Conservation (phyloP, 92 coral and sea anemone species). For the Zoanthus sociatus region DNA sequence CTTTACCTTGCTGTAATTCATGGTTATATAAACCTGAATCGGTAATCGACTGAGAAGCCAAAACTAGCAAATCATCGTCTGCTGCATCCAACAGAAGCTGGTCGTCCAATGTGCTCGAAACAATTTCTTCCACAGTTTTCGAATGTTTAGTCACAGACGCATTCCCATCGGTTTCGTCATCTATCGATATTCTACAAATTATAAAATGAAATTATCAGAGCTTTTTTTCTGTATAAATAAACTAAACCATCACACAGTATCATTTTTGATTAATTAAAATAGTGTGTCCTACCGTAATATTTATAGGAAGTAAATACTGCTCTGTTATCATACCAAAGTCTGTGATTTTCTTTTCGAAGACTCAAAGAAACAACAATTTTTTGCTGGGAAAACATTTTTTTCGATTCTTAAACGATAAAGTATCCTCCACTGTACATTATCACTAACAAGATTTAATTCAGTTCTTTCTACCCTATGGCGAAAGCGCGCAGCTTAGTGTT, state of each 20-base stretch:
- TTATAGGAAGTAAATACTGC: too few species aligned
- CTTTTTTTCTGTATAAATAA: background rate
- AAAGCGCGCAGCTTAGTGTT: too few species aligned
- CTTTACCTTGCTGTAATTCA: conserved; percentile 16
- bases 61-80: conserved; percentile 28
- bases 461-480: too few species aligned
- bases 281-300: too few species aligned
- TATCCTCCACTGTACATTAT: too few species aligned
- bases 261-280: background rate
- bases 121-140: conserved; percentile 11
- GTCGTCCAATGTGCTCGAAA: background rate
- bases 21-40: background rate
- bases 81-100: conserved; percentile 7
- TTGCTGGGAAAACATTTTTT: too few species aligned
- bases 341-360: too few species aligned
- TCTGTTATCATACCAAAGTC: too few species aligned
- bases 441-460: too few species aligned
- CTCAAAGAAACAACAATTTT: too few species aligned
- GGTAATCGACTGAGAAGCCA: conserved; percentile 6
- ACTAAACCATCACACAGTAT: background rate
- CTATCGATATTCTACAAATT: conserved; percentile 1
- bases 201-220: background rate
- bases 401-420: too few species aligned
- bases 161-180: background rate
- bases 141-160: background rate